A percentile compares a stretch with the other conserved stretches of the same genome.
Conservation (phyloP, 30 jellyfish, hydroid and myxozoan species). For the Euphysa ruthae region DNA sequence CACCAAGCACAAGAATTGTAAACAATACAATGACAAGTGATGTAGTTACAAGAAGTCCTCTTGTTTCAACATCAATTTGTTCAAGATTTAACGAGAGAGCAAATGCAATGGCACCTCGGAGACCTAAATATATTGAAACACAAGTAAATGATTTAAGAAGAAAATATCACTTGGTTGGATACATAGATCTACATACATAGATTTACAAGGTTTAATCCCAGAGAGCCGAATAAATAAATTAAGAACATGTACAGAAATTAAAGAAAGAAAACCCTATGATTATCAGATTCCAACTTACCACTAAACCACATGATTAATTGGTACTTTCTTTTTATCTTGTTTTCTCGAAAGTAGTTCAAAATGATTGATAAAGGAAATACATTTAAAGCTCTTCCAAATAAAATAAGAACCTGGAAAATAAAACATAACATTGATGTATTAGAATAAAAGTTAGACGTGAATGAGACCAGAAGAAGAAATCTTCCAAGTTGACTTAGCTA, state of each 20-base stretch:
- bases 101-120: conserved; percentile 98
- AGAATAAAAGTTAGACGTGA: no score
- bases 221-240: no score
- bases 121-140: conserved; percentile 44
- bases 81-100: conserved; percentile 78
- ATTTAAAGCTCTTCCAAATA: conserved; percentile 84
- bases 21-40: conserved; percentile 77
- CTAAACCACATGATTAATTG: conserved; percentile 95
- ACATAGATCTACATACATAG: not conserved
- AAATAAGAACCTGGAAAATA: conserved; percentile 59
- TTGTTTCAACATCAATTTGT: conserved; percentile 60
- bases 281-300: no score
- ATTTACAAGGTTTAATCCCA: not conserved
- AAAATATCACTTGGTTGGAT: no score
- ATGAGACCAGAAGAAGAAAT: no score
- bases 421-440: no score
- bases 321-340: conserved; percentile 58
- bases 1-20: conserved; percentile 78
- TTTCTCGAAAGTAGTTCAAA: conserved; percentile 76
- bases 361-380: conserved; percentile 74
- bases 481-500: no score
- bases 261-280: no score
- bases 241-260: not conserved
- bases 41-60: conserved; percentile 73
- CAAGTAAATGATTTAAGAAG: no score